Percentiles rank a stretch among this genome's conserved stretches.
phyloP scores from a whole-genome alignment of 2,797 vertebrate species.

The Rhinophrynus dorsalis region DNA sequence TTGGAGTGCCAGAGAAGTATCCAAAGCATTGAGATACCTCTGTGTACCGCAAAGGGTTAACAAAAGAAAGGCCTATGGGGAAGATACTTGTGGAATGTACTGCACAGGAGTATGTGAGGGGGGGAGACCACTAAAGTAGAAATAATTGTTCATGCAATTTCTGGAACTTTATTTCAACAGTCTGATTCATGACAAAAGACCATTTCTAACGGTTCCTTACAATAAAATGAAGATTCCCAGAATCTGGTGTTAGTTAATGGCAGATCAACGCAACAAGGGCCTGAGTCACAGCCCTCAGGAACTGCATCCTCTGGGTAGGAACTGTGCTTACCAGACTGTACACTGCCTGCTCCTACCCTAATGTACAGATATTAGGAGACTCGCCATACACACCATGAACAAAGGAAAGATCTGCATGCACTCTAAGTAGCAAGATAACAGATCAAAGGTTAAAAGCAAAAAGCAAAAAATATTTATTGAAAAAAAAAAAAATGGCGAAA shows the following conservation, averaged over 20 bases:
- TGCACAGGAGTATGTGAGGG: neutral
- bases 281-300: slow-evolving; percentile 52
- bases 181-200: slow-evolving; percentile 58
- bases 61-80: neutral
- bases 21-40: no score
- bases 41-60: no score
- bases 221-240: slow-evolving; percentile 61
- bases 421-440: no score
- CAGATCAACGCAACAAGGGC: slow-evolving; percentile 52
- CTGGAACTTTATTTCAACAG: slow-evolving; percentile 69
- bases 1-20: no score
- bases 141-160: slow-evolving; percentile 52
- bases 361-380: no score
- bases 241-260: slow-evolving; percentile 56
- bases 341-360: neutral
- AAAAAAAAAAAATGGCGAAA: no score
- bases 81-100: neutral
- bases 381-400: no score
- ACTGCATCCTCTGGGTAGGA: neutral
- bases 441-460: no score
- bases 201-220: slow-evolving; percentile 57
- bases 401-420: no score
- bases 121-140: neutral
- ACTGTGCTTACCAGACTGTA: neutral
- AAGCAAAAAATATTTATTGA: no score